These are phyloP conservation scores for Potamarius usumacintae DNA, from an alignment of 2,113 vertebrate genomes.

Conservation along the genomic window DNA sequence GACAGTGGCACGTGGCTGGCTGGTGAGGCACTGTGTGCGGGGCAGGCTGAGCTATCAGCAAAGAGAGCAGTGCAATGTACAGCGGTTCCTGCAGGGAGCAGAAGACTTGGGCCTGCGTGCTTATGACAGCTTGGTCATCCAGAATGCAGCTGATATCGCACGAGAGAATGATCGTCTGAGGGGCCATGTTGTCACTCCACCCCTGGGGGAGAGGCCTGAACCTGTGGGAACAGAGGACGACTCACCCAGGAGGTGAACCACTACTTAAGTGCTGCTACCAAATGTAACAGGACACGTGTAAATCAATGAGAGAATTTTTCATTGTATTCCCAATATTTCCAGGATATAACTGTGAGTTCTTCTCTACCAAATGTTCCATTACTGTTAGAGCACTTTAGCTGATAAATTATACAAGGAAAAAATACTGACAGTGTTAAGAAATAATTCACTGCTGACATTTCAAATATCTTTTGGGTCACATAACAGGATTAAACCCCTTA, in stretches of 20 bases:
- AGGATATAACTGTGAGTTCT: not conserved
- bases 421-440: not conserved
- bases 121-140: constrained; percentile 88
- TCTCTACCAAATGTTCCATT: not conserved
- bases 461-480: not conserved
- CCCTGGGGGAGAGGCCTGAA: constrained; percentile 78
- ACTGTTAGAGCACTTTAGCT: not conserved
- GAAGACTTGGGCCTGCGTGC: constrained; percentile 86
- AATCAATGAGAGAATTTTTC: not conserved
- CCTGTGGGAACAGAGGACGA: constrained; percentile 78
- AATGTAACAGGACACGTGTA: not conserved
- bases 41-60: constrained; percentile 73
- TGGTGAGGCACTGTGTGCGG: constrained; percentile 78
- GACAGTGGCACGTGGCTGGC: constrained; percentile 86
- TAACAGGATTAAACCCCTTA: not conserved
- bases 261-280: not conserved
- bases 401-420: not conserved
- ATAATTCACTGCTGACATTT: not conserved
- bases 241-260: constrained; percentile 74
- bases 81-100: constrained; percentile 83
- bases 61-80: constrained; percentile 75
- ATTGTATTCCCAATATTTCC: not conserved
- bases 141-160: constrained; percentile 90
- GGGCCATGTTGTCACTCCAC: constrained; percentile 71
- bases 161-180: constrained; percentile 85